A percentile compares a stretch with the other conserved stretches of the same genome.
These are phyloP conservation scores for Astyanax mexicanus DNA, from an alignment of 2,797 vertebrate genomes.

Conservation along the genomic window DNA sequence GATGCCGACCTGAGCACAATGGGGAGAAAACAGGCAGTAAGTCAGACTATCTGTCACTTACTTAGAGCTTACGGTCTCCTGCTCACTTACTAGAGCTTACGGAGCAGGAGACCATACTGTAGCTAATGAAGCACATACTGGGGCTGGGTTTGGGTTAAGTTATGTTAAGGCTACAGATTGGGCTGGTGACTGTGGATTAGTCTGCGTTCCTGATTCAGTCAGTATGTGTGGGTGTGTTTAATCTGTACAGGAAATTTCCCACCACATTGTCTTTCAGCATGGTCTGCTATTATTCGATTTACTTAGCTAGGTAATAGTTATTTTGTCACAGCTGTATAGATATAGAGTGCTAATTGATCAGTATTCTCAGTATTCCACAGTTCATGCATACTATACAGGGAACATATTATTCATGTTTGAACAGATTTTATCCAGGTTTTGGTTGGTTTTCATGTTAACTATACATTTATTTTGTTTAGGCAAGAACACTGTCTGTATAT, in stretches of 20 bases:
- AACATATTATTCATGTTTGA: background rate
- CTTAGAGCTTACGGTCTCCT: slow-evolving; percentile 3
- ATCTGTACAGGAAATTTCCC: background rate
- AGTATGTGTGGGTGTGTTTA: background rate
- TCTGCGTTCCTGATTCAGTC: background rate
- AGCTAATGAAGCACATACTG: background rate
- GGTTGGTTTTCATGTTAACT: background rate
- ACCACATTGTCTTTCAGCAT: background rate
- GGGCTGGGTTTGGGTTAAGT: background rate
- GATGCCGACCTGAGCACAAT: slow-evolving; percentile 42
- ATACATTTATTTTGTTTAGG: background rate
- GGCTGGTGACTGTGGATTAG: background rate
- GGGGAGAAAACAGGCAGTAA: slow-evolving; percentile 55
- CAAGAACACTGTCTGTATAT: background rate
- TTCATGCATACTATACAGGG: too few species aligned
- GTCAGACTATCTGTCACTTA: slow-evolving; percentile 5
- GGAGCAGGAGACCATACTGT: slow-evolving; percentile 5
- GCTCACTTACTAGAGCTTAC: slow-evolving; percentile 15
- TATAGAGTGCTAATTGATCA: too few species aligned
- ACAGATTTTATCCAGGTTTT: background rate
- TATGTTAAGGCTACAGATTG: background rate
- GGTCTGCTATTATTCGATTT: background rate
- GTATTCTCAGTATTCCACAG: too few species aligned
- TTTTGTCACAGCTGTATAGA: too few species aligned
- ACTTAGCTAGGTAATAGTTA: too few species aligned